Base-by-base conservation (phyloP, 2,113 vertebrate genomes). In the Tichodroma muraria region DNA sequence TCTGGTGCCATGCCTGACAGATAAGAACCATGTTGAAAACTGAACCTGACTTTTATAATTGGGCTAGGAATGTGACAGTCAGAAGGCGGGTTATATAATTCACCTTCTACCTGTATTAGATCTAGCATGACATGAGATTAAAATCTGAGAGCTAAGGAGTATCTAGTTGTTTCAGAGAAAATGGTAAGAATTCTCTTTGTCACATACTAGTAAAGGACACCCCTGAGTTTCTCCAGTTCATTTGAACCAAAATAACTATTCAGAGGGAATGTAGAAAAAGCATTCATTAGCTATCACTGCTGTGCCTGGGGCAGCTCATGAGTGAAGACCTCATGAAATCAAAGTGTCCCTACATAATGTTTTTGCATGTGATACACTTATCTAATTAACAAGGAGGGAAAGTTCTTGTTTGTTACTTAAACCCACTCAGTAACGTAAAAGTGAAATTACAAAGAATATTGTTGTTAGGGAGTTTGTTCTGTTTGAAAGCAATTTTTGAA, bases 401-500 rank as follows among this genome's bases (percentile, higher is more conserved):
- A 85, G 53, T 80, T 84, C 75, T 61, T 95, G 37, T 93, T 94
- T 94, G 60, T 89, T 95, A 94, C 56, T 97, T 91, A 95, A 92
- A 95, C 47, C n/a, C 13, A 38, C 90, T 95, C 61, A 88, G 64
- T 78, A 97, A 91, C 73, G 96, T 69, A 95, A 68, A 97, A 76
- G 61, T 80, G n/a, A 97, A 95, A 96, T 92, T 88, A 73, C 70
- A 68, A 94, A 93, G 52, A 81, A 85, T 75, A 93, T 47, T 90
- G 61, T 80, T 93, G 61, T 93, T 92, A 82, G 59, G 79, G 49
- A 38, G 28, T 60, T 92, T 88, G 28, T 82, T 96, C 72, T 77
- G 37, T 90, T 92, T 85, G 85, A 96, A 96, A 95, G 37, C 71
- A 95, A 87, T 95, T 95, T 97, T 97, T 91, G 97, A 97, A 88